Evolutionary conservation across 2,888 invertebrate genomes (phyloP).

Genomic region (Trichogramma dendrolimi): DNA sequence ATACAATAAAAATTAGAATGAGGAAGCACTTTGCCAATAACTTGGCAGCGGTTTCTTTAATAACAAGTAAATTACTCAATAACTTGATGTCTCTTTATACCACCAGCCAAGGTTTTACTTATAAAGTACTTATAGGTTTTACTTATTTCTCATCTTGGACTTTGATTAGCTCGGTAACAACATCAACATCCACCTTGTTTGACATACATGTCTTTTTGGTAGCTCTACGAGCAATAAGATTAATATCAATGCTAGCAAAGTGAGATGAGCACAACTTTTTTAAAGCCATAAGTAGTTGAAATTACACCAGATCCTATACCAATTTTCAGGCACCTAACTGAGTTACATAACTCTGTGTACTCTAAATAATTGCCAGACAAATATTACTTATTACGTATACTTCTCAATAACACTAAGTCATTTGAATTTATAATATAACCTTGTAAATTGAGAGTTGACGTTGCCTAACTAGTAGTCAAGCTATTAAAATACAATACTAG

Average conservation of each 20-base stretch:
- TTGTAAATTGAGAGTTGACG: no score
- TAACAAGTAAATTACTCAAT: no score
- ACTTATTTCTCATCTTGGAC: constrained; percentile 54
- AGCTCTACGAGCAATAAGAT: constrained; percentile 71
- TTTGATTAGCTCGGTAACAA: constrained; percentile 71
- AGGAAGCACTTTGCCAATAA: constrained; percentile 71
- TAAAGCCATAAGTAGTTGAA: constrained; percentile 68
- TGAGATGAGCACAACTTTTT: constrained; percentile 50
- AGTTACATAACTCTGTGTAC: no score
- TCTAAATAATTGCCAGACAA: no score
- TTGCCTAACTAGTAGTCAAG: no score
- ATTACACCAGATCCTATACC: constrained; percentile 92
- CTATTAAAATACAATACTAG: no score
- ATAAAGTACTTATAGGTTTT: no score
- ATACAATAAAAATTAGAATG: constrained; percentile 83
- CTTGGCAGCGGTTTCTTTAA: no score
- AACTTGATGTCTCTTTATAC: constrained; percentile 65
- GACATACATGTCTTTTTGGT: constrained; percentile 65
- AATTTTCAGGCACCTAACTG: constrained; percentile 81
- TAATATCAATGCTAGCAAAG: constrained; percentile 77
- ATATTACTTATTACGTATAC: no score
- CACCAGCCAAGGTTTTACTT: constrained; percentile 76
- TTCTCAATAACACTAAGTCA: no score
- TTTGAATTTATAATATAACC: no score
- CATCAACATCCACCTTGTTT: constrained; percentile 66